phyloP scores from a whole-genome alignment of 1,140 invertebrate genomes.

The Diorhabda carinulata region DNA sequence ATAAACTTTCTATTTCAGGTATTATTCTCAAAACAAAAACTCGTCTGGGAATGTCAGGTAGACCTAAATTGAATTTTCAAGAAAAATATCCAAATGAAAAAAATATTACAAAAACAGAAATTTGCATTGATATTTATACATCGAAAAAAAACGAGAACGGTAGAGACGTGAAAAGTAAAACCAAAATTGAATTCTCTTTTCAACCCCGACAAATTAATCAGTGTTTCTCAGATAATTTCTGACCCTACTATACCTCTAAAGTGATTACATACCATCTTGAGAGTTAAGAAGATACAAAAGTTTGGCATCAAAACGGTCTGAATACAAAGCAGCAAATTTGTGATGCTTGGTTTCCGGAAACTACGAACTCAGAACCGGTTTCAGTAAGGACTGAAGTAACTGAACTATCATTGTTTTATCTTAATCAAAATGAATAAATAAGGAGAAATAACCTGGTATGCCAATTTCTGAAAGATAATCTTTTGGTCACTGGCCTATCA shows the following conservation, averaged over 20 bases:
- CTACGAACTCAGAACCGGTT: neutral
- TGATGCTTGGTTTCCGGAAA: conserved; percentile 39
- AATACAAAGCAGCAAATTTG: conserved; percentile 42
- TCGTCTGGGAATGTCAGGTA: too few species aligned
- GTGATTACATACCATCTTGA: conserved; percentile 37
- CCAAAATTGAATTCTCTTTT: conserved; percentile 8
- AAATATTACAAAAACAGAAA: too few species aligned
- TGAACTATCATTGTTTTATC: too few species aligned
- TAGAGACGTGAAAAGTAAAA: neutral
- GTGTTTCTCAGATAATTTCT: conserved; percentile 15
- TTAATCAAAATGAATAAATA: too few species aligned
- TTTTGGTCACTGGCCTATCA: too few species aligned
- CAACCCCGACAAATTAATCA: conserved; percentile 23
- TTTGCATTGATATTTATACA: neutral
- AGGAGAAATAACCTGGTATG: too few species aligned
- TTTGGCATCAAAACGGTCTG: conserved; percentile 27
- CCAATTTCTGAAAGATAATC: too few species aligned
- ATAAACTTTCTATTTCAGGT: too few species aligned
- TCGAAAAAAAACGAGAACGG: neutral
- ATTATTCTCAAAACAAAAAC: too few species aligned
- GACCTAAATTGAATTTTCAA: too few species aligned
- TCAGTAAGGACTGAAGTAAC: neutral
- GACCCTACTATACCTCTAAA: conserved; percentile 31
- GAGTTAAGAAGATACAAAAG: conserved; percentile 43
- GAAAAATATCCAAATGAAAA: too few species aligned